A percentile compares a stretch with the other conserved stretches of the same genome.
phyloP scores from a whole-genome alignment of 2,888 invertebrate species.

The Stegana nigrithorax region DNA sequence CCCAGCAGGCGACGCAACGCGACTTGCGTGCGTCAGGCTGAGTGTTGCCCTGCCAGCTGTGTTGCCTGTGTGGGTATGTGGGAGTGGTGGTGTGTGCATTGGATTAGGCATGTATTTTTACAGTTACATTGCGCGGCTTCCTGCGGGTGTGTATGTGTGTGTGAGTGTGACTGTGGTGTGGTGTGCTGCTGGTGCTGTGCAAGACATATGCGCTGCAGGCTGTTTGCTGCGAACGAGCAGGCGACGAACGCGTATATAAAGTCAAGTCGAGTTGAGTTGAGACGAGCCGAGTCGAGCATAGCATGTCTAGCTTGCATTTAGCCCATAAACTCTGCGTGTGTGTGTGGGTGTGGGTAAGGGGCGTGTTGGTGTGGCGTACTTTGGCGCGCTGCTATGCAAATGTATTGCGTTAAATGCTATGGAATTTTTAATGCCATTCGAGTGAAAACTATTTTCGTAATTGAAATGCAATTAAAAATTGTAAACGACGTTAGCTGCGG shows the following conservation, averaged over 20 bases:
- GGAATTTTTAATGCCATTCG: constrained; percentile 26
- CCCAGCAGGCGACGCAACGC: too few relatives aligned
- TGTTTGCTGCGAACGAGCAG: constrained; percentile 27
- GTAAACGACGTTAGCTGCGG: constrained; percentile 45
- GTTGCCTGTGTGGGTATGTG: too few relatives aligned
- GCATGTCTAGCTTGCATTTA: constrained; percentile 2
- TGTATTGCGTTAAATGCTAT: constrained; percentile 16
- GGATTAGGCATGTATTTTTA: too few relatives aligned
- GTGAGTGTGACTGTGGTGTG: not conserved
- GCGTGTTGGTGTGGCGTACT: too few relatives aligned
- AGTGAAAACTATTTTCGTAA: constrained; percentile 54
- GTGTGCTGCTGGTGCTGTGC: constrained; percentile 4
- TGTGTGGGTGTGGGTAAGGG: not conserved
- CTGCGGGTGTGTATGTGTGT: not conserved
- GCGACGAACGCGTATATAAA: constrained; percentile 11
- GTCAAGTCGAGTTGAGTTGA: not conserved
- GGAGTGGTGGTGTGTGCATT: too few relatives aligned
- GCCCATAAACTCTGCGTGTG: not conserved
- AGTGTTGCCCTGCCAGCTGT: constrained; percentile 23
- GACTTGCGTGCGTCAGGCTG: not conserved
- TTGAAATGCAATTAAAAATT: constrained; percentile 66
- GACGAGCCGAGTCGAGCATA: not conserved
- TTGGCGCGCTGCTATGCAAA: constrained; percentile 3
- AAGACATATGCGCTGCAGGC: constrained; percentile 14
- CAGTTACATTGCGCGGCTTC: too few relatives aligned